These are phyloP conservation scores for Pseudobourletiella spinata DNA, from an alignment of 1,140 invertebrate species.

Conservation along the genomic window DNA sequence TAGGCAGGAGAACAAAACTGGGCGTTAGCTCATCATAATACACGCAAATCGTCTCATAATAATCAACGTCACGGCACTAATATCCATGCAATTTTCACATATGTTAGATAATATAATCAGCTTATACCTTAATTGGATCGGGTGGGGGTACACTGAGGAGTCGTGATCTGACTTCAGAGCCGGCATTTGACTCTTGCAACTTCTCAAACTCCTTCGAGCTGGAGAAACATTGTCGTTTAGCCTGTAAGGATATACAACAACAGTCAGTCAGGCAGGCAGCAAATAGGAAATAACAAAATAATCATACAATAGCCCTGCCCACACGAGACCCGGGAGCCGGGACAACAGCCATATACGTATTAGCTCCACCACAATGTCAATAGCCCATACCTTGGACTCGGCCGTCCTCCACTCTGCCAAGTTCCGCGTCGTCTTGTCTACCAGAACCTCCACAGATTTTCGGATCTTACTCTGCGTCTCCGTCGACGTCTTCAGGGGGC, in stretches of 20 bases:
- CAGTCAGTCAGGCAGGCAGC: no score
- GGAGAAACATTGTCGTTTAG: conserved; percentile 72
- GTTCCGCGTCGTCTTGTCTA: conserved; percentile 73
- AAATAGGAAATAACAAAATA: no score
- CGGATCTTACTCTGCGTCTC: conserved; percentile 63
- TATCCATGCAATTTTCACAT: no score
- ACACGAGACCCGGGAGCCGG: no score
- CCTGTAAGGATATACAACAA: no score
- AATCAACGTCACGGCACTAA: no score
- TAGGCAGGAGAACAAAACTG: no score
- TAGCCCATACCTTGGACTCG: conserved; percentile 68
- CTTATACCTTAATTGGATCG: conserved; percentile 52
- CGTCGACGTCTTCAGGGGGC: conserved; percentile 63
- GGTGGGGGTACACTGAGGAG: conserved; percentile 43
- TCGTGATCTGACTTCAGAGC: conserved; percentile 32
- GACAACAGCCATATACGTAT: no score
- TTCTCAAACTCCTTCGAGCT: conserved; percentile 80
- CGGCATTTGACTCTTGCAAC: conserved; percentile 58
- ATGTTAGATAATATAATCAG: neutral
- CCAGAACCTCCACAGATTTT: conserved; percentile 65
- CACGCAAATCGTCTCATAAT: no score
- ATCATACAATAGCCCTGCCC: no score
- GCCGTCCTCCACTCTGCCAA: conserved; percentile 73
- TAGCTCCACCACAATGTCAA: no score
- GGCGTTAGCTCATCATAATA: no score